Conservation (phyloP, 2,888 invertebrate genomes). For the Zele albiditarsus region DNA sequence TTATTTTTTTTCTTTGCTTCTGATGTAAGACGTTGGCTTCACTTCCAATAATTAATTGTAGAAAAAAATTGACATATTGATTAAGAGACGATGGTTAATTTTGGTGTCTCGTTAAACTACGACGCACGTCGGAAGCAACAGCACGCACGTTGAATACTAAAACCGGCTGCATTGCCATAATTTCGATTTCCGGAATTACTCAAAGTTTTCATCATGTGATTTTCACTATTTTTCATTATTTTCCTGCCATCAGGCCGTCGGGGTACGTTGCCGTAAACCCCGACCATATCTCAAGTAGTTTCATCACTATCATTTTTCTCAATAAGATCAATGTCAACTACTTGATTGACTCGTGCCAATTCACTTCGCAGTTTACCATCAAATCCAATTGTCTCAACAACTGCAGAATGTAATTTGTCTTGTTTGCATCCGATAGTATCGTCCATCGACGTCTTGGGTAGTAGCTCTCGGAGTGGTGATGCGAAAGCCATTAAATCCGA, state of each 20-base stretch:
- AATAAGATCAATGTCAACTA: conserved; percentile 63
- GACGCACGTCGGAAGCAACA: conserved; percentile 74
- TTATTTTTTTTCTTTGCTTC: background rate
- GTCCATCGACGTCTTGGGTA: conserved; percentile 34
- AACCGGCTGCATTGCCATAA: conserved; percentile 67
- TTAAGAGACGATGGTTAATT: background rate
- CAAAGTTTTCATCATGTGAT: conserved; percentile 47
- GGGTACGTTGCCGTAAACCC: conserved; percentile 60
- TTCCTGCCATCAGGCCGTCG: conserved; percentile 37
- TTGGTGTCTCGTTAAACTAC: conserved; percentile 56
- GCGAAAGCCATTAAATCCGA: conserved; percentile 76
- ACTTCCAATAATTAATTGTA: background rate
- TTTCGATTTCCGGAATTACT: conserved; percentile 54
- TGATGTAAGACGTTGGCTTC: background rate
- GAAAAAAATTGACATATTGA: background rate
- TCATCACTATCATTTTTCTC: conserved; percentile 62
- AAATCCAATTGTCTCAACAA: conserved; percentile 16
- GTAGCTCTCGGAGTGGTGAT: conserved; percentile 54
- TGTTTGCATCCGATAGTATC: conserved; percentile 38
- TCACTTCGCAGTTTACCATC: conserved; percentile 22
- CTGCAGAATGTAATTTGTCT: conserved; percentile 39
- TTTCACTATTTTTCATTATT: conserved; percentile 49
- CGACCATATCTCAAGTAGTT: conserved; percentile 66
- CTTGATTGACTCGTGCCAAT: conserved; percentile 45
- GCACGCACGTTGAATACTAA: conserved; percentile 75